These are phyloP conservation scores for Sorex araneus DNA, from an alignment of 2,113 vertebrate genomes.

Conservation along the genomic window DNA sequence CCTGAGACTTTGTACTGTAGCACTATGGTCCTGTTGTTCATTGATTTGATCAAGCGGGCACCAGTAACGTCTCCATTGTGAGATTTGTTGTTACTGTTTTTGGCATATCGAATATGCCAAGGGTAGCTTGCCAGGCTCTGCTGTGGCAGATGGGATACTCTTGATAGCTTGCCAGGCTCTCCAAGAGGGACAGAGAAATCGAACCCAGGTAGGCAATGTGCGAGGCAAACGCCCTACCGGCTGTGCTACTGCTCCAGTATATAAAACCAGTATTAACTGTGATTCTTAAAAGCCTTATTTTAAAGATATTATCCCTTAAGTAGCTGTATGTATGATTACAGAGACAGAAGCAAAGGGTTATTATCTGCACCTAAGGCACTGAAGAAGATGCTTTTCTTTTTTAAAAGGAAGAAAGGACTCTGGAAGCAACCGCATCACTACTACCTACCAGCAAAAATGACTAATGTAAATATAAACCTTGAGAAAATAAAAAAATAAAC, in stretches of 20 bases:
- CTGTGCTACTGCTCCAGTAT: no score
- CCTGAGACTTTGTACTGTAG: background rate
- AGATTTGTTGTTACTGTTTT: no score
- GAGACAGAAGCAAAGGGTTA: background rate
- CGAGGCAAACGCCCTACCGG: no score
- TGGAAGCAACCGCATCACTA: rapidly evolving
- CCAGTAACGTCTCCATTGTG: no score
- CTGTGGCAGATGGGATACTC: no score
- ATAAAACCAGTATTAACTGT: background rate
- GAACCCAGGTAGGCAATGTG: no score
- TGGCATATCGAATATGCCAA: no score
- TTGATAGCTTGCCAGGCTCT: no score
- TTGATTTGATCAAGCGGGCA: no score
- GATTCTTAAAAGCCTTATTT: background rate
- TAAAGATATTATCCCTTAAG: background rate
- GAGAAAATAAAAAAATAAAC: background rate
- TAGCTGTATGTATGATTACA: background rate
- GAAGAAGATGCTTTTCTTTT: background rate
- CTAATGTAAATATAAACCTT: background rate
- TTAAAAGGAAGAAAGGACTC: background rate
- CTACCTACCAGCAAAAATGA: background rate
- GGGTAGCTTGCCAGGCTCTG: no score
- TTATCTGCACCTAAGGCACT: background rate
- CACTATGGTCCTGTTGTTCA: no score
- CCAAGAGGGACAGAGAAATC: no score